Conservation (phyloP, 2,113 vertebrate genomes). For the Phycodurus eques region DNA sequence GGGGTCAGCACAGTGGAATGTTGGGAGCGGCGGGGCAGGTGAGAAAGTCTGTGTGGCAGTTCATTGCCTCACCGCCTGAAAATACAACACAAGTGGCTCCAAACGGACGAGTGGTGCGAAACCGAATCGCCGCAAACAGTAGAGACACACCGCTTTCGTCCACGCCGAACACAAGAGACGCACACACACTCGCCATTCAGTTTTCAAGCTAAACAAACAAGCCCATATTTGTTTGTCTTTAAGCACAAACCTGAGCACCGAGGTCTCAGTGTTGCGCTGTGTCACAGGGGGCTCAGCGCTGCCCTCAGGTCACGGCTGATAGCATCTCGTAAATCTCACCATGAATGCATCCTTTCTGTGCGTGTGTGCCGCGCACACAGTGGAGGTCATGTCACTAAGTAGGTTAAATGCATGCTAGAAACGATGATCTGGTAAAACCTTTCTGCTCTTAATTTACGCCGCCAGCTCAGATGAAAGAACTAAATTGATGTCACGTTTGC, state of each 20-base stretch:
- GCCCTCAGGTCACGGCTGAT: slow-evolving; percentile 59
- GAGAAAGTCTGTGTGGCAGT: slow-evolving; percentile 8
- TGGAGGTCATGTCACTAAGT: slow-evolving; percentile 30
- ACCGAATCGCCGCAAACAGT: slow-evolving; percentile 43
- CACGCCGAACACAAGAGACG: slow-evolving; percentile 29
- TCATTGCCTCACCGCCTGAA: slow-evolving; percentile 9
- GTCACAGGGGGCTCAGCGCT: slow-evolving; percentile 53
- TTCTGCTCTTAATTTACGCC: background rate
- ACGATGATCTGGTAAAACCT: slow-evolving; percentile 2
- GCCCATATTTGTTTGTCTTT: slow-evolving; percentile 39
- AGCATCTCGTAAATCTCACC: slow-evolving; percentile 46
- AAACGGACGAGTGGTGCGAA: slow-evolving; percentile 41
- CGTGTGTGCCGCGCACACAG: slow-evolving; percentile 9
- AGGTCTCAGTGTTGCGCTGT: slow-evolving; percentile 53
- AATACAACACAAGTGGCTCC: slow-evolving; percentile 19
- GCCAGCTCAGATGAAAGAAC: background rate
- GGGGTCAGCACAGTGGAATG: slow-evolving; percentile 22
- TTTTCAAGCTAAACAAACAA: slow-evolving; percentile 44
- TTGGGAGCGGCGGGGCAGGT: slow-evolving; percentile 23
- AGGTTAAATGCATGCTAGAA: slow-evolving; percentile 5
- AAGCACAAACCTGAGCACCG: slow-evolving; percentile 55
- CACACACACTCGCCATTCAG: slow-evolving; percentile 5
- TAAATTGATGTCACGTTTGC: background rate
- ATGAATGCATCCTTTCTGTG: slow-evolving; percentile 53
- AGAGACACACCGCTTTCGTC: slow-evolving; percentile 2